phyloP scores from a whole-genome alignment of 2,113 vertebrate genomes.

The Sula dactylatra region DNA sequence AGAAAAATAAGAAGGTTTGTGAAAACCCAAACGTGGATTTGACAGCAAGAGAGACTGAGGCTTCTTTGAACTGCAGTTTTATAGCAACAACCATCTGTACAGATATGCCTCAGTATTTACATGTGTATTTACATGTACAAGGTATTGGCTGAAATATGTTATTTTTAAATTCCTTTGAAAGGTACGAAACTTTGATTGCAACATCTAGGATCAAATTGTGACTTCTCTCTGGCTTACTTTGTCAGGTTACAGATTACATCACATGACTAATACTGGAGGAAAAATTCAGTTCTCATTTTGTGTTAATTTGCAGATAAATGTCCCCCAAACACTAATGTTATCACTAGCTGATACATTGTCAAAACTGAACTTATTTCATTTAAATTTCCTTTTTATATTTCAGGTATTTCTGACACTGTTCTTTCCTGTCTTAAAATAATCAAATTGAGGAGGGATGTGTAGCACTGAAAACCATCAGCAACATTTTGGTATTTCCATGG shows the following conservation, averaged over 20 bases:
- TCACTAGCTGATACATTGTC: not conserved
- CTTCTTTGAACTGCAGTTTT: not conserved
- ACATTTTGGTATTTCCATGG: not conserved
- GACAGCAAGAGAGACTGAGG: not conserved
- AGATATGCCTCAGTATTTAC: not conserved
- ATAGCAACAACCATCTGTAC: not conserved
- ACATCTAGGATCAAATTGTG: not conserved
- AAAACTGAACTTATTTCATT: not conserved
- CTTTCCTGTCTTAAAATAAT: not conserved
- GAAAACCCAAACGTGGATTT: not conserved
- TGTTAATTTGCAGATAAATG: not conserved
- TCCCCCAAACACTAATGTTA: not conserved
- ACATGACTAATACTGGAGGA: not conserved
- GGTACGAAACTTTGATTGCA: not conserved
- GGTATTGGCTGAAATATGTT: not conserved
- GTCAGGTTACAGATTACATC: not conserved
- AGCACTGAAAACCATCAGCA: not conserved
- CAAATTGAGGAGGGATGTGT: not conserved
- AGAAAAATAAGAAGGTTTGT: not conserved
- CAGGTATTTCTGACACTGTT: not conserved
- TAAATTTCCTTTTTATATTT: not conserved
- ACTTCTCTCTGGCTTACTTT: not conserved
- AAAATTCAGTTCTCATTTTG: not conserved
- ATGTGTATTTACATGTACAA: not conserved
- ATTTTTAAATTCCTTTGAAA: not conserved